Evolutionary conservation across 2,113 vertebrate genomes (phyloP).

Genomic region (Panthera leo): DNA sequence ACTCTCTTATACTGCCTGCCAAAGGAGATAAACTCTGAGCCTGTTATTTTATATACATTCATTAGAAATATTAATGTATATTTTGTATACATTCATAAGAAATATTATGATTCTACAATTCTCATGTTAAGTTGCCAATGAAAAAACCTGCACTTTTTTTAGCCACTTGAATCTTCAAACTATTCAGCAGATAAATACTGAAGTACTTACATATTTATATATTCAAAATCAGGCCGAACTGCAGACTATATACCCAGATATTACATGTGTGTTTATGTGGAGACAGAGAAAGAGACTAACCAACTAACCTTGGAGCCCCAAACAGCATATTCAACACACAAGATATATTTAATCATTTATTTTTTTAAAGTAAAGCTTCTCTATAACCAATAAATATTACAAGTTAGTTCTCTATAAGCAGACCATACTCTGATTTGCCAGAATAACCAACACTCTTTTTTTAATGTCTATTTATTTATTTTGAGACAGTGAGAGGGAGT

Average conservation of each 20-base stretch:
- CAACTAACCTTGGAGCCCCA: not conserved
- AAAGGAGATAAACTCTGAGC: not conserved
- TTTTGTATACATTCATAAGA: not conserved
- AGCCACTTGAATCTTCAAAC: slow-evolving; percentile 31
- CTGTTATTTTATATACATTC: not conserved
- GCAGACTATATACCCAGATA: not conserved
- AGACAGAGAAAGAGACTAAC: not conserved
- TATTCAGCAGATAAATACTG: slow-evolving; percentile 26
- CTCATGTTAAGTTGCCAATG: not conserved
- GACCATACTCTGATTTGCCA: not conserved
- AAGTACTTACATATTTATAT: slow-evolving; percentile 15
- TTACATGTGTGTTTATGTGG: not conserved
- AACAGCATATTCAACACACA: not conserved
- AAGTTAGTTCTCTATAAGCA: not conserved
- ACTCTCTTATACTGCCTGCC: not conserved
- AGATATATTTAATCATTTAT: not conserved
- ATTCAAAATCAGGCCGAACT: not conserved
- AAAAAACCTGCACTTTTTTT: not conserved
- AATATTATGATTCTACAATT: slow-evolving; percentile 11
- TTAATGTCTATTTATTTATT: too few relatives aligned
- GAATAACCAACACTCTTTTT: not conserved
- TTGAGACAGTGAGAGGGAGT: too few relatives aligned
- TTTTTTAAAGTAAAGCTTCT: slow-evolving; percentile 21
- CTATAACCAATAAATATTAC: not conserved
- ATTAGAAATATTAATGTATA: slow-evolving; percentile 15